Base-by-base conservation (phyloP, 2,888 invertebrate species). In the Acrobeloides nanus region DNA sequence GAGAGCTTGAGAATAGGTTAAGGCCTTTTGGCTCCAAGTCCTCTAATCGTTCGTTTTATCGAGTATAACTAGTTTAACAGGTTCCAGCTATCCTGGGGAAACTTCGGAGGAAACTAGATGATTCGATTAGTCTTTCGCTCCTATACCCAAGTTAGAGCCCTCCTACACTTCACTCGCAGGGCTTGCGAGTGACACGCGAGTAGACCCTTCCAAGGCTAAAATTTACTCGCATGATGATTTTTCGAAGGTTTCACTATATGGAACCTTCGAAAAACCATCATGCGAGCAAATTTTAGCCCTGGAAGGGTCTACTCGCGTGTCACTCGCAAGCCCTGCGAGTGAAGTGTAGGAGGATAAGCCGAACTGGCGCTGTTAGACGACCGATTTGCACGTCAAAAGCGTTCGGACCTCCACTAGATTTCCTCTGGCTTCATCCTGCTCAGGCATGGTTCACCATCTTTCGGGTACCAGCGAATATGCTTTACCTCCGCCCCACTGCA, bases 321-420 rank as follows among this genome's bases (percentile, higher is more conserved):
- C n/a, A n/a, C n/a, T n/a, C n/a, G n/a, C n/a, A n/a, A n/a, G n/a
- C n/a, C n/a, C n/a, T n/a, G n/a, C n/a, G n/a, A n/a, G n/a, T n/a
- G n/a, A n/a, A n/a, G n/a, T n/a, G n/a, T n/a, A n/a, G n/a, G n/a
- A n/a, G n/a, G n/a, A n/a, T n/a, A n/a, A n/a, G n/a, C n/a, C n/a
- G n/a, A n/a, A n/a, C n/a, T n/a, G n/a, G n/a, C n/a, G n/a, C n/a
- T n/a, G n/a, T n/a, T n/a, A 76, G 81, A 82, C 81, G 82, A 83
- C 82, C 82, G 82, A 83, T 83, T 83, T 83, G 82, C 82, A 83
- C 82, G 81, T 83, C 82, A 83, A 82, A 82, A 81, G 79, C 81
- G 81, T 82, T 75, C 82, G 81, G 81, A 80, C 82, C 80, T 82
- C 82, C 82, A 82, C 79, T 81, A 81, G 78, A 79, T 81, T 81